These are phyloP conservation scores for Drosophila parthenogenetica DNA, from an alignment of 2,888 invertebrate species.

Conservation along the genomic window DNA sequence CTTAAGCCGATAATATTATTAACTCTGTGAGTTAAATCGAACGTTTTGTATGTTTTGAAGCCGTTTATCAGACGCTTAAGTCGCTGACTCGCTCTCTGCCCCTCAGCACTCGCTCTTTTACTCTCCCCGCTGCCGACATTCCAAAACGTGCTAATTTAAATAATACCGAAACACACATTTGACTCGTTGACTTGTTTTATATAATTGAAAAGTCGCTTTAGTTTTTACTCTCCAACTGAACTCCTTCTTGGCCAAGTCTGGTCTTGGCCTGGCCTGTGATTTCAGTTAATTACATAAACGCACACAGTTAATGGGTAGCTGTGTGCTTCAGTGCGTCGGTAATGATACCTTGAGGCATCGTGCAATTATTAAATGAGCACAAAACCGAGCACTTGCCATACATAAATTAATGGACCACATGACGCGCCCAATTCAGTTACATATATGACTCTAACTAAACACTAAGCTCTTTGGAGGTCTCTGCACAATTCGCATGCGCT, in stretches of 20 bases:
- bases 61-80: constrained; percentile 77
- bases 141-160: constrained; percentile 51
- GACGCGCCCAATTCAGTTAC: constrained; percentile 42
- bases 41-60: constrained; percentile 75
- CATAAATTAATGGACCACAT: constrained; percentile 70
- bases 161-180: constrained; percentile 45
- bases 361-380: constrained; percentile 85
- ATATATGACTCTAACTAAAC: constrained; percentile 35
- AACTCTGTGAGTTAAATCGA: constrained; percentile 78
- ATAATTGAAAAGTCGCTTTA: constrained; percentile 57
- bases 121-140: constrained; percentile 62
- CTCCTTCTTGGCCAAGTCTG: constrained; percentile 1
- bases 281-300: constrained; percentile 73
- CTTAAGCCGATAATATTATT: constrained; percentile 80
- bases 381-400: constrained; percentile 79
- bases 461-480: constrained; percentile 28
- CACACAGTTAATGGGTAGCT: constrained; percentile 61
- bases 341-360: constrained; percentile 85
- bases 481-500: constrained; percentile 47
- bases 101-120: neutral
- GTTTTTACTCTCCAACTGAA: neutral
- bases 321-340: constrained; percentile 63
- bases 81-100: neutral
- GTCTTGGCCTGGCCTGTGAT: constrained; percentile 39
- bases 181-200: constrained; percentile 40